Evolutionary conservation across 2,888 invertebrate species (phyloP).

Genomic region (Myopa tessellatipennis): DNA sequence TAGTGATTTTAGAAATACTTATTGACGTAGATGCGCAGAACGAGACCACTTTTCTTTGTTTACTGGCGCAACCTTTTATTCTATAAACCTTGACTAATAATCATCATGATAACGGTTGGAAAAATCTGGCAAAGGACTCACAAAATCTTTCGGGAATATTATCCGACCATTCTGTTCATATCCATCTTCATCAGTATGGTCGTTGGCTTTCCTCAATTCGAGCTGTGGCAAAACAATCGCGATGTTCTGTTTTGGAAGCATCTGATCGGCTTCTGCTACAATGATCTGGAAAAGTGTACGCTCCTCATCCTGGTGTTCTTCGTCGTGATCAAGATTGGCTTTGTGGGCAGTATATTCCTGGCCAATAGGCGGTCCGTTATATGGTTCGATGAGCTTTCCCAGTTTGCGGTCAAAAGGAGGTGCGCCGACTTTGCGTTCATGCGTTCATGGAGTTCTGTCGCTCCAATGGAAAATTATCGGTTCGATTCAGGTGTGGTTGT

Average conservation of each 20-base stretch:
- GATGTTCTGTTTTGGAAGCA: conserved; percentile 54
- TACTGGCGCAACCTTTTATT: too few species aligned
- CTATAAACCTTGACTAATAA: too few species aligned
- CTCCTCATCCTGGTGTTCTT: conserved; percentile 32
- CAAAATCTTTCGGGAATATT: conserved; percentile 49
- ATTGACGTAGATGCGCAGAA: too few species aligned
- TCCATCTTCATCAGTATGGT: conserved; percentile 45
- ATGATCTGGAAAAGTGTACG: conserved; percentile 48
- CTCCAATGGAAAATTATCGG: too few species aligned
- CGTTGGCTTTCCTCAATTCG: conserved; percentile 53
- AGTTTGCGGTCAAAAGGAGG: conserved; percentile 56
- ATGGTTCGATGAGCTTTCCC: too few species aligned
- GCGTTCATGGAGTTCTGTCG: conserved; percentile 43
- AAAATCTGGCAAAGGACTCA: conserved; percentile 47
- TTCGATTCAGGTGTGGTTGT: too few species aligned
- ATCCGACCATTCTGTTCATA: conserved; percentile 48
- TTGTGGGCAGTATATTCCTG: conserved; percentile 49
- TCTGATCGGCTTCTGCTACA: conserved; percentile 44
- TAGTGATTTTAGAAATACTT: too few species aligned
- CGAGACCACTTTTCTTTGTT: too few species aligned
- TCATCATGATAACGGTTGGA: not conserved
- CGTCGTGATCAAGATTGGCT: conserved; percentile 46
- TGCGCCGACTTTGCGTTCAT: conserved; percentile 62
- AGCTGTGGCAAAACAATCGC: conserved; percentile 51
- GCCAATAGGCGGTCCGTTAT: conserved; percentile 49